Evolutionary conservation across 1,140 invertebrate genomes (phyloP), one percentile per base, ranked within the genome.

Genomic region (Coptotermes formosanus): DNA sequence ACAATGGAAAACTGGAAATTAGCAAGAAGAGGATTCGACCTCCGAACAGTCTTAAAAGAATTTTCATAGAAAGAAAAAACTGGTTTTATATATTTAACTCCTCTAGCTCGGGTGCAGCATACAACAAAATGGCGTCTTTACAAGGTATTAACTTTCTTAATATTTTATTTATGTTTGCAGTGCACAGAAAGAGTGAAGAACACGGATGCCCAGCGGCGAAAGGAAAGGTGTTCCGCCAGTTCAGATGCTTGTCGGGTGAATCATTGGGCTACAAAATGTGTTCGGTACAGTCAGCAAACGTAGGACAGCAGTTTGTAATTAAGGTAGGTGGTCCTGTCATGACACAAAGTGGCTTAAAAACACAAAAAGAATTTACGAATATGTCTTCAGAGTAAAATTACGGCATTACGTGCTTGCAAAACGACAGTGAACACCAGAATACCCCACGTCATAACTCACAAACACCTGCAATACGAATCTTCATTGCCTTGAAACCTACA

Each of bases 211-310:
- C n/a, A 25, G 64, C n/a, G 64, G 64, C n/a, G n/a, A 75, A 75
- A 75, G 25, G 64, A 75, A 75, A 75, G 64, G 64, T 75, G 64
- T 75, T 75, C n/a, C 64, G 64, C 64, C 64, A 75, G n/a, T n/a
- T 30, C 0, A 75, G 25, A 75, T 75, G 64, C n/a, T 75, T 75
- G 25, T 75, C 25, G n/a, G n/a, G n/a, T 75, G 64, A 75, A 75
- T 75, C 64, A 75, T 25, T 19, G 7, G 64, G 25, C 64, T 75
- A 30, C 64, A 75, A 16, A n/a, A 14, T 75, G 0, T 75, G 64
- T 30, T n/a, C 25, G 6, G 64, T 75, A 30, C 64, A 75, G 3
- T 75, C 64, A 30, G 64, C 25, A 9, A 75, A 30, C 52, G 45
- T 55, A 55, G 14, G 38, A 55, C 14, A 21, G 16, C 52, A 55